A percentile compares a stretch with the other conserved stretches of the same genome.
These are phyloP conservation scores for Himalopsyche japonica DNA, from an alignment of 2,888 invertebrate genomes.

Conservation along the genomic window DNA sequence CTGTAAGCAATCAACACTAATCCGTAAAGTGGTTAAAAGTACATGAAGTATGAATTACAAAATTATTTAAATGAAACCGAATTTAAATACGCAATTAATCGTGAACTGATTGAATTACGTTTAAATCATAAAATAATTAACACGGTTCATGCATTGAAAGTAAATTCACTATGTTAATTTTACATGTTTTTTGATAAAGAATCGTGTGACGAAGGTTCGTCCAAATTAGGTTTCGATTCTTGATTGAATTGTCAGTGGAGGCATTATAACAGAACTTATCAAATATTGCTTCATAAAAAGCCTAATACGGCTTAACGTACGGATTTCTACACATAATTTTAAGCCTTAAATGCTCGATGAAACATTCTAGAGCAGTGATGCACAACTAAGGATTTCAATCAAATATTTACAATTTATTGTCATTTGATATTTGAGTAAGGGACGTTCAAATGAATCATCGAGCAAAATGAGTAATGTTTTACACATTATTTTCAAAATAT, in stretches of 20 bases:
- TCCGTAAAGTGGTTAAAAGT: too few relatives aligned
- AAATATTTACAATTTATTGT: too few relatives aligned
- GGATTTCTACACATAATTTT: background rate
- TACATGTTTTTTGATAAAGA: background rate
- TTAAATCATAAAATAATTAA: background rate
- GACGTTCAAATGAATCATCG: too few relatives aligned
- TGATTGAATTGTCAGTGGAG: background rate
- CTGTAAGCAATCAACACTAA: too few relatives aligned
- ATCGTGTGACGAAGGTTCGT: background rate
- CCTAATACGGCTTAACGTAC: background rate
- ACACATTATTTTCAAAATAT: too few relatives aligned
- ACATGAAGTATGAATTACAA: too few relatives aligned
- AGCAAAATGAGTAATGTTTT: too few relatives aligned
- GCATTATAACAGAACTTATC: background rate
- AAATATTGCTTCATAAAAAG: background rate
- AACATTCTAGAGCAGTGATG: background rate
- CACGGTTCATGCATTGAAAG: background rate
- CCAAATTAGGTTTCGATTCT: background rate
- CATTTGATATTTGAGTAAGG: too few relatives aligned
- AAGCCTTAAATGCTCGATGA: background rate
- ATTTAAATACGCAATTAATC: too few relatives aligned
- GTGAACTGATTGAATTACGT: background rate
- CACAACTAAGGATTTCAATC: too few relatives aligned
- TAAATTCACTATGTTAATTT: background rate
- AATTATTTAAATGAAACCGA: too few relatives aligned